Conservation (phyloP, 2,113 vertebrate species). For the Corythaeola cristata region DNA sequence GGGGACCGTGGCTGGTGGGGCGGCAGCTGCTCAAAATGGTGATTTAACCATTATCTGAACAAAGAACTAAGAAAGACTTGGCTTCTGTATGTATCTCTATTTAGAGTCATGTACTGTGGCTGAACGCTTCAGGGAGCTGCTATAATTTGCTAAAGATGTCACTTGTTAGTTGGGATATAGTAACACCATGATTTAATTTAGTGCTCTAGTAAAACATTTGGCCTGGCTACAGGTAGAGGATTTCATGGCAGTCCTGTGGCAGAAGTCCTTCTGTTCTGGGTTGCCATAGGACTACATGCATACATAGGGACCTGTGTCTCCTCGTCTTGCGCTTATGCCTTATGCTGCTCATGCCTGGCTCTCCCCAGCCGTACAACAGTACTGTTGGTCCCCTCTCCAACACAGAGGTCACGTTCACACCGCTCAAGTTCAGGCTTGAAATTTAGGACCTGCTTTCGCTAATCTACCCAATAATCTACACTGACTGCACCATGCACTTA, state of each 20-base stretch:
- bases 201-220: not conserved
- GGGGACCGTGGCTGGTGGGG: no score
- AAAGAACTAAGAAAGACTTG: not conserved
- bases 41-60: not conserved
- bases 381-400: rapidly evolving
- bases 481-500: no score
- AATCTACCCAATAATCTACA: not conserved
- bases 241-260: not conserved
- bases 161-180: not conserved
- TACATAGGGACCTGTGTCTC: not conserved
- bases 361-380: not conserved
- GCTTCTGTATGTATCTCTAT: not conserved
- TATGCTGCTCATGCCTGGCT: not conserved
- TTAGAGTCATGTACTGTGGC: not conserved
- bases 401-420: not conserved
- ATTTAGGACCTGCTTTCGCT: not conserved
- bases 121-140: not conserved
- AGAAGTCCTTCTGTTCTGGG: not conserved
- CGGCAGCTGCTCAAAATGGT: not conserved
- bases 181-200: not conserved
- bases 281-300: not conserved
- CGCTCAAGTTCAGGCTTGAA: not conserved
- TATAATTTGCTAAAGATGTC: not conserved
- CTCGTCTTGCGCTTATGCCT: rapidly evolving
- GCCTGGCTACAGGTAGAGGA: not conserved